Percentiles rank a stretch among this genome's conserved stretches.
Conservation (phyloP, 1,140 invertebrate genomes). For the Uloborus diversus region DNA sequence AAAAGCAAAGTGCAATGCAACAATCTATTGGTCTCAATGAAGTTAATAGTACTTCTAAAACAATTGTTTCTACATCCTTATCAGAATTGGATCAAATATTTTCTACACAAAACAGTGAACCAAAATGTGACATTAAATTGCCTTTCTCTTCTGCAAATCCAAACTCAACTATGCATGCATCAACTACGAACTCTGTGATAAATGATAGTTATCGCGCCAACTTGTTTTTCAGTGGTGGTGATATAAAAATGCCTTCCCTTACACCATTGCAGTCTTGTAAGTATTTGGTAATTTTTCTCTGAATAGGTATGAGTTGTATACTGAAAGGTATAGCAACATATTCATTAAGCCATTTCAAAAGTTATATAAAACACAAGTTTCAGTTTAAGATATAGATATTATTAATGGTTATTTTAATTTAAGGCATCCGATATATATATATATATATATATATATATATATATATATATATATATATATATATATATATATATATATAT, state of each 20-base stretch:
- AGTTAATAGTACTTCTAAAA: not conserved
- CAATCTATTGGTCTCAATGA: not conserved
- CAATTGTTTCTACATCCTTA: not conserved
- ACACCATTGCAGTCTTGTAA: slow-evolving; percentile 23
- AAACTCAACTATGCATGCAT: not conserved
- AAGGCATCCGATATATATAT: too few species aligned
- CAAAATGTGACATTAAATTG: not conserved
- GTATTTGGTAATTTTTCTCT: not conserved
- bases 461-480: too few species aligned
- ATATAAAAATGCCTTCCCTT: slow-evolving; percentile 12
- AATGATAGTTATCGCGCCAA: not conserved
- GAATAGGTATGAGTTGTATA: not conserved
- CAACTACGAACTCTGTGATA: slow-evolving; percentile 30
- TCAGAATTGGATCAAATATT: slow-evolving; percentile 34
- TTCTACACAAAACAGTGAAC: not conserved
- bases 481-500: too few species aligned
- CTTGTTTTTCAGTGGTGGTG: slow-evolving; percentile 6
- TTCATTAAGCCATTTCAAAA: not conserved
- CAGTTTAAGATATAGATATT: not conserved
- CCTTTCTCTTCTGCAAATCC: not conserved
- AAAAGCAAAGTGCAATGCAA: not conserved
- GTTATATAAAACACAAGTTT: not conserved
- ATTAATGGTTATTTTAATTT: too few species aligned
- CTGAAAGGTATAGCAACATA: not conserved
- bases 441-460: too few species aligned